Percentiles rank a stretch among this genome's conserved stretches.
These are phyloP conservation scores for Antitype chi DNA, from an alignment of 2,888 invertebrate genomes.

Conservation along the genomic window DNA sequence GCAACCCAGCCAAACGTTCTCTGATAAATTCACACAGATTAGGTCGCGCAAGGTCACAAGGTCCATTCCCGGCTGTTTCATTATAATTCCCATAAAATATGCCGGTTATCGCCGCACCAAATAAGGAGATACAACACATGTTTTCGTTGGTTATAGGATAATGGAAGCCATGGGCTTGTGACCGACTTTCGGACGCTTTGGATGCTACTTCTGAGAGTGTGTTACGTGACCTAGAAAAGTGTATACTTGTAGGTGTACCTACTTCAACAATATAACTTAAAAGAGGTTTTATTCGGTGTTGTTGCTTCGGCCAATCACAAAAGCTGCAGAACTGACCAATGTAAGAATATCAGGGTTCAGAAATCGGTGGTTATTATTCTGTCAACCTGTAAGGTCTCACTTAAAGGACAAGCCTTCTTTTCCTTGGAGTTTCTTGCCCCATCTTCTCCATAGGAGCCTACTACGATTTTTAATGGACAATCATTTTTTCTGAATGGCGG, in stretches of 20 bases:
- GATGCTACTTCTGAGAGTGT: slow-evolving; percentile 13
- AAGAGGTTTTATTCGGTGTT: neutral
- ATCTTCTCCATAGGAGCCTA: neutral
- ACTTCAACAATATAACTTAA: neutral
- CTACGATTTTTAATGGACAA: neutral
- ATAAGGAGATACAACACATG: slow-evolving; percentile 57
- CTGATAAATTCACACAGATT: slow-evolving; percentile 66
- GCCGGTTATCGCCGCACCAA: slow-evolving; percentile 53
- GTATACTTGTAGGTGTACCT: neutral
- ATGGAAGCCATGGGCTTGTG: slow-evolving; percentile 52
- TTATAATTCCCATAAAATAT: slow-evolving; percentile 66
- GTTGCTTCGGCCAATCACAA: neutral
- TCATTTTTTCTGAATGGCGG: neutral
- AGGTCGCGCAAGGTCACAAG: slow-evolving; percentile 62
- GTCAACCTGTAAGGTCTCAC: neutral
- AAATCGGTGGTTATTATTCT: neutral
- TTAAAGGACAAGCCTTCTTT: neutral
- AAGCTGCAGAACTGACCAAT: neutral
- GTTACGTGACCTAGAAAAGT: no score
- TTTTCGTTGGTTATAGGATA: slow-evolving; percentile 43
- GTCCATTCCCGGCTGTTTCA: slow-evolving; percentile 61
- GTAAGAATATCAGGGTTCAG: neutral
- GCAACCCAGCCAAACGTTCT: slow-evolving; percentile 55
- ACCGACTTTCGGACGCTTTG: slow-evolving; percentile 41
- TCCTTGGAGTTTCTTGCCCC: neutral